A percentile compares a stretch with the other conserved stretches of the same genome.
These are phyloP conservation scores for Apamea epomidion DNA, from an alignment of 2,888 invertebrate species.

Conservation along the genomic window DNA sequence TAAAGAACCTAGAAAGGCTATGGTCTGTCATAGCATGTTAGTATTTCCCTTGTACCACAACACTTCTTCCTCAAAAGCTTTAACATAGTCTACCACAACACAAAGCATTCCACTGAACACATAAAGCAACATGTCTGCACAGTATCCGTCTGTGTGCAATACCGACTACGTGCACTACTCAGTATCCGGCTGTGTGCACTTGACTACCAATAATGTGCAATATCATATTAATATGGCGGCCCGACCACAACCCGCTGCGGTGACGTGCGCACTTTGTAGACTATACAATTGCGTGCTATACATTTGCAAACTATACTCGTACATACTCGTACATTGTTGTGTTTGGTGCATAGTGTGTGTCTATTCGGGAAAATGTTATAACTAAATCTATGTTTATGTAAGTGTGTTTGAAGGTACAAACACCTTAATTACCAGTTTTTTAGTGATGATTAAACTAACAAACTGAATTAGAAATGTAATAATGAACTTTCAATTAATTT, in stretches of 20 bases:
- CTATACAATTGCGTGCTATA: not conserved
- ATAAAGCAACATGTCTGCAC: constrained; percentile 14
- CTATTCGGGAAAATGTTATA: not conserved
- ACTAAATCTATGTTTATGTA: not conserved
- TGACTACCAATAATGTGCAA: constrained; percentile 48
- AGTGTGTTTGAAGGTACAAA: not conserved
- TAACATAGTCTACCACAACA: constrained; percentile 14
- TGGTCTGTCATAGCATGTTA: not conserved
- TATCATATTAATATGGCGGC: constrained; percentile 51
- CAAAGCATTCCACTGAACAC: constrained; percentile 33
- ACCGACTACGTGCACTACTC: constrained; percentile 43
- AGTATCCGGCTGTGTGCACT: constrained; percentile 25
- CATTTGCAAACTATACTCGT: constrained; percentile 4
- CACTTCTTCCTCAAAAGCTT: constrained; percentile 1
- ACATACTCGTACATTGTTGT: too few species aligned
- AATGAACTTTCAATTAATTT: too few species aligned
- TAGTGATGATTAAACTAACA: not conserved
- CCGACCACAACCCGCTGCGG: constrained; percentile 31
- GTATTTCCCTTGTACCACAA: not conserved
- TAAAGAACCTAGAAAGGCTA: not conserved
- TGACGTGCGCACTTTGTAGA: constrained; percentile 15
- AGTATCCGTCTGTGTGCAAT: constrained; percentile 25
- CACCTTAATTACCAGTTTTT: not conserved
- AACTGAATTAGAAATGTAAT: not conserved
- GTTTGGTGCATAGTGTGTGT: not conserved